phyloP scores from a whole-genome alignment of 2,797 vertebrate species.

The Sebastes flavidus region DNA sequence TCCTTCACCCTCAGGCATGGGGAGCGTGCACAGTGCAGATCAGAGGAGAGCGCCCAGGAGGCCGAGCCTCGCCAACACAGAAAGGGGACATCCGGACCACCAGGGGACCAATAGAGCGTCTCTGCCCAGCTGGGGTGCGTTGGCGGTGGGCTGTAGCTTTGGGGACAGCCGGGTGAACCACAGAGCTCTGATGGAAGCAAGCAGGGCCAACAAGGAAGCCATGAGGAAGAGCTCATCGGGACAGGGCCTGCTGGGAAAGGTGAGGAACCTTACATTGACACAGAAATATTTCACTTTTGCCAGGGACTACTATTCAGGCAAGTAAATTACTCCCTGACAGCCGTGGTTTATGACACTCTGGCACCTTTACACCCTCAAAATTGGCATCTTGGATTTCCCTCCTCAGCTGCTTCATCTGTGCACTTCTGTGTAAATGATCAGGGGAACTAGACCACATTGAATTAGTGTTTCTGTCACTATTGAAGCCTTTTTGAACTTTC shows the following conservation, averaged over 20 bases:
- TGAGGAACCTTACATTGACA: slow-evolving; percentile 31
- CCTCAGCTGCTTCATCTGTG: slow-evolving; percentile 1
- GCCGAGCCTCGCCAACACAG: slow-evolving; percentile 50
- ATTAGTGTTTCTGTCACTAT: background rate
- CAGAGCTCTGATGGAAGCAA: slow-evolving; percentile 66
- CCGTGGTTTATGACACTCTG: background rate
- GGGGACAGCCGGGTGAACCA: slow-evolving; percentile 66
- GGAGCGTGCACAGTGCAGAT: slow-evolving; percentile 66
- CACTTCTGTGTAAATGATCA: background rate
- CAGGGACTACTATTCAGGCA: background rate
- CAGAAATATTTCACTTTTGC: background rate
- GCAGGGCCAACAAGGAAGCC: slow-evolving; percentile 80
- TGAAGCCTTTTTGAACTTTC: background rate
- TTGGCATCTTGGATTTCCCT: background rate
- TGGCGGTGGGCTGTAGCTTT: slow-evolving; percentile 63
- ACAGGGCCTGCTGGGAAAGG: slow-evolving; percentile 82
- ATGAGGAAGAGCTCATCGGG: slow-evolving; percentile 80
- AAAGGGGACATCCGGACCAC: slow-evolving; percentile 72
- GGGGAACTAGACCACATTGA: background rate
- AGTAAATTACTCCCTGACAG: slow-evolving; percentile 1
- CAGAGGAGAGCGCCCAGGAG: slow-evolving; percentile 81
- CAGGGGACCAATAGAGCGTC: slow-evolving; percentile 76
- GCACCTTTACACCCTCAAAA: background rate
- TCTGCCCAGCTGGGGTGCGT: slow-evolving; percentile 68
- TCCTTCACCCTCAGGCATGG: slow-evolving; percentile 30